These are phyloP conservation scores for Vespertilio murinus DNA, from an alignment of 2,797 vertebrate species.

Conservation along the genomic window DNA sequence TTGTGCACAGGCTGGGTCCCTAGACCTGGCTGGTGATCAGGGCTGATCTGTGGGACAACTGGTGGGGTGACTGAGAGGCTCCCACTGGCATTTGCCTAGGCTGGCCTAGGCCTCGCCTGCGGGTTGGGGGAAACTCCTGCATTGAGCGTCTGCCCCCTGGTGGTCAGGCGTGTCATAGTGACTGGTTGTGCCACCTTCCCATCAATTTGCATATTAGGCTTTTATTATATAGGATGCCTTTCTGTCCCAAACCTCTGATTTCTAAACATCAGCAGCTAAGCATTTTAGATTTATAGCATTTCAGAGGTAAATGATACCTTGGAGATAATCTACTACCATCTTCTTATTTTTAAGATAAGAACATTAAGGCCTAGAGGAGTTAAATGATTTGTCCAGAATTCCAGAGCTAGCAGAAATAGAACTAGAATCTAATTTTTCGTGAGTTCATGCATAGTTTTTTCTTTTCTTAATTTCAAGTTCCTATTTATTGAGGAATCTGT, in stretches of 20 bases:
- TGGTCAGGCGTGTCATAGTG: too few relatives aligned
- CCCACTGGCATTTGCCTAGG: too few relatives aligned
- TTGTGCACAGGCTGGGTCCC: too few relatives aligned
- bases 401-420: background rate
- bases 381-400: background rate
- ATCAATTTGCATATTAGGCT: too few relatives aligned
- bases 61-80: too few relatives aligned
- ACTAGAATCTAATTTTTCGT: background rate
- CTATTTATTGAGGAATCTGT: background rate
- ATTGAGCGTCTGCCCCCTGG: too few relatives aligned
- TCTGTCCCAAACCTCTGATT: background rate
- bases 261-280: constrained; percentile 18
- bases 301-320: background rate
- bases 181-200: too few relatives aligned
- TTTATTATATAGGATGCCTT: background rate
- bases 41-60: too few relatives aligned
- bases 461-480: constrained; percentile 30
- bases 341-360: constrained; percentile 19
- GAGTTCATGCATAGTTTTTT: background rate
- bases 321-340: background rate
- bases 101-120: too few relatives aligned
- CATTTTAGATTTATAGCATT: background rate
- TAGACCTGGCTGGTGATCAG: too few relatives aligned
- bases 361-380: background rate
- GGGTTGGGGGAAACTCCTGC: too few relatives aligned